Evolutionary conservation across 2,888 invertebrate genomes (phyloP).

Genomic region (Ophioninae sp.): DNA sequence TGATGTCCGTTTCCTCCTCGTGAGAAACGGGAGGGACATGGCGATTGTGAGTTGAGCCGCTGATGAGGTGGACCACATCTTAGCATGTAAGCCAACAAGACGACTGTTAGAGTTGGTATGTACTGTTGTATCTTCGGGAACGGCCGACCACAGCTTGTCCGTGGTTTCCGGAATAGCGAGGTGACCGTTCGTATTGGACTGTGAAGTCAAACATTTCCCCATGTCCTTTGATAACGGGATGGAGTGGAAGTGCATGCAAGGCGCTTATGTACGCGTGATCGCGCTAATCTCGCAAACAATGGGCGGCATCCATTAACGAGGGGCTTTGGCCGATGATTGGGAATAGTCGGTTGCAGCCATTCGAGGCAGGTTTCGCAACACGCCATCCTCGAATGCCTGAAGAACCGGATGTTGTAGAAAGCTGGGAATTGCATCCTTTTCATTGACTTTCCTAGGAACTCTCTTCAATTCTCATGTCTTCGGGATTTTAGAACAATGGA

Average conservation of each 20-base stretch:
- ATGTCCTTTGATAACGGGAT: conserved; percentile 33
- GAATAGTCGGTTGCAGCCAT: conserved; percentile 62
- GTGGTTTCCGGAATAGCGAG: conserved; percentile 32
- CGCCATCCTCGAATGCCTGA: conserved; percentile 17
- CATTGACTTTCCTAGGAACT: background rate
- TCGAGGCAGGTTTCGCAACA: conserved; percentile 23
- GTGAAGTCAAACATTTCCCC: conserved; percentile 50
- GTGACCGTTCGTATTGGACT: conserved; percentile 29
- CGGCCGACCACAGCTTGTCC: conserved; percentile 19
- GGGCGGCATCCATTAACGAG: conserved; percentile 66
- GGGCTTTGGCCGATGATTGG: conserved; percentile 72
- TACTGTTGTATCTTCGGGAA: conserved; percentile 12
- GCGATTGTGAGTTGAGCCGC: background rate
- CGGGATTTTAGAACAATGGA: conserved; percentile 32
- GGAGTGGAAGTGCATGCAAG: conserved; percentile 8
- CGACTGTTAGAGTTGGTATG: background rate
- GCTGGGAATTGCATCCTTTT: conserved; percentile 15
- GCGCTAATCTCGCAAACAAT: conserved; percentile 67
- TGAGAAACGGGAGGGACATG: background rate
- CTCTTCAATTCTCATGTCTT: conserved; percentile 7
- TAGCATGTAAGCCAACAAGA: background rate
- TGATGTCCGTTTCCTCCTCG: background rate
- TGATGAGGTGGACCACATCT: conserved; percentile 10
- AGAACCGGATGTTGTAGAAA: background rate
- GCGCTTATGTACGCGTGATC: background rate